A percentile compares a stretch with the other conserved stretches of the same genome.
phyloP scores from a whole-genome alignment of 2,888 invertebrate species.

The Pseudococcus longispinus region DNA sequence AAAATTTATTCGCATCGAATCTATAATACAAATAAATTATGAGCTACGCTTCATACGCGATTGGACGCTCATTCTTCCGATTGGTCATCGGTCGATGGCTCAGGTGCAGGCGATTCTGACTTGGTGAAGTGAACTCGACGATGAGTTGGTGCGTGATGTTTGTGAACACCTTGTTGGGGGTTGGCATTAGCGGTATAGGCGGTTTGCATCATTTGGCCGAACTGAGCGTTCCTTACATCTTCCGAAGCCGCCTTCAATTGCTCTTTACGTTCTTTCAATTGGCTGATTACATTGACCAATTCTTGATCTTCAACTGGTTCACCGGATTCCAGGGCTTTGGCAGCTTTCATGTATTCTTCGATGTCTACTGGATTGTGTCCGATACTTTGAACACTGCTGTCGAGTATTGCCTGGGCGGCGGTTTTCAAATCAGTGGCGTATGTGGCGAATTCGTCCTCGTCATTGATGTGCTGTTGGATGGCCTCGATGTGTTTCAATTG shows the following conservation, averaged over 20 bases:
- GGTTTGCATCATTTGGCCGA: not conserved
- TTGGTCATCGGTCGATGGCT: not conserved
- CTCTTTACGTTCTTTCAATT: not conserved
- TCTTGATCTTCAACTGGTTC: not conserved
- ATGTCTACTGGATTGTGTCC: not conserved
- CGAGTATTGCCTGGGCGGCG: not conserved
- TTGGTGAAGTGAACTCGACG: no score
- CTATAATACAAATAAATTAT: not conserved
- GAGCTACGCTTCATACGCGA: not conserved
- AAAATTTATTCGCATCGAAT: not conserved
- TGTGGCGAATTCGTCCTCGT: not conserved
- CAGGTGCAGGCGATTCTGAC: not conserved
- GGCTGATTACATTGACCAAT: not conserved
- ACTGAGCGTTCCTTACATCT: not conserved
- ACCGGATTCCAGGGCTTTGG: not conserved
- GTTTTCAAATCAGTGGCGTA: not conserved
- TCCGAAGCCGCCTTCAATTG: not conserved
- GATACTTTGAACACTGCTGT: not conserved
- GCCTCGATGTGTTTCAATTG: not conserved
- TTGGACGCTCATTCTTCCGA: not conserved
- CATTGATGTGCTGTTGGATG: not conserved
- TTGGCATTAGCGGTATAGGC: not conserved
- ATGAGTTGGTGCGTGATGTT: not conserved
- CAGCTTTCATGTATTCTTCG: not conserved
- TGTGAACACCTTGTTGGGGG: not conserved